Evolutionary conservation across 2,888 invertebrate genomes (phyloP).

Genomic region (Lutraria lutraria): DNA sequence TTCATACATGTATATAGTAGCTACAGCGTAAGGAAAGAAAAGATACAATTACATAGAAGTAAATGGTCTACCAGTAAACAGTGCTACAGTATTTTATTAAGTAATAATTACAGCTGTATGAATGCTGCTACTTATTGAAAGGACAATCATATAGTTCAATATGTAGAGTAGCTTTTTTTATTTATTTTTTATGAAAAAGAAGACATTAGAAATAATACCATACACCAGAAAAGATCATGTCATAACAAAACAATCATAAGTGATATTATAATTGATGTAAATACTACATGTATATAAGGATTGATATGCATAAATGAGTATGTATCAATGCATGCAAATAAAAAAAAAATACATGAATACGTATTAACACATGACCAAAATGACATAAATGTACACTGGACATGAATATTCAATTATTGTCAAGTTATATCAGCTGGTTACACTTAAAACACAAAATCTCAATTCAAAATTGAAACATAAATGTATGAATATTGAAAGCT

Average conservation of each 20-base stretch:
- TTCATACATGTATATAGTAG: slow-evolving; percentile 50
- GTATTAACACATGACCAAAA: not conserved
- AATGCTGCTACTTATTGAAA: not conserved
- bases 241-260: not conserved
- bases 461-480: not conserved
- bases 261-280: not conserved
- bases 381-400: not conserved
- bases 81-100: not conserved
- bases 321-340: slow-evolving; percentile 23
- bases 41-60: slow-evolving; percentile 22
- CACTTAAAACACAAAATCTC: not conserved
- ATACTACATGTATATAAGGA: not conserved
- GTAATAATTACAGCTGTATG: not conserved
- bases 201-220: not conserved
- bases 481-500: not conserved
- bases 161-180: not conserved
- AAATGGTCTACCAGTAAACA: slow-evolving; percentile 11
- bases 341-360: slow-evolving; percentile 9
- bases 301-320: slow-evolving; percentile 25
- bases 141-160: not conserved
- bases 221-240: slow-evolving; percentile 7
- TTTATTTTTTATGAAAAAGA: not conserved
- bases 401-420: slow-evolving; percentile 4
- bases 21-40: slow-evolving; percentile 48
- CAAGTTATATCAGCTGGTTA: not conserved